phyloP scores from a whole-genome alignment of 2,888 invertebrate species.

The Agonopterix heracliana region DNA sequence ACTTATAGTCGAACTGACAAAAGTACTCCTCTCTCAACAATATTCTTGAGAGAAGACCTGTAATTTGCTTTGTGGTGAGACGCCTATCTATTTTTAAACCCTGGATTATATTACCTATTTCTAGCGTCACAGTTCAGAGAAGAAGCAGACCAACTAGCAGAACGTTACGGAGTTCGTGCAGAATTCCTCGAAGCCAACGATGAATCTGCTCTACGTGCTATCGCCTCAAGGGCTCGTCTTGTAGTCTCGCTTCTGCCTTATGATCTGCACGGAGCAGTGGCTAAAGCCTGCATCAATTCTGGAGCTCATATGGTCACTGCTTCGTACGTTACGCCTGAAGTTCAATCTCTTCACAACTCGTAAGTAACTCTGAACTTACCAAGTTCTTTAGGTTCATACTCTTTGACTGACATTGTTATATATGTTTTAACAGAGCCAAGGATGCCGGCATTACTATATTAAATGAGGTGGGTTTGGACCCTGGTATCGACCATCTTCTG shows the following conservation, averaged over 20 bases:
- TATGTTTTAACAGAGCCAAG: slow-evolving; percentile 78
- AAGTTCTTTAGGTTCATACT: too few relatives aligned
- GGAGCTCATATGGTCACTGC: slow-evolving; percentile 97
- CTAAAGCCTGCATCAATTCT: slow-evolving; percentile 90
- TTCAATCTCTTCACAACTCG: slow-evolving; percentile 86
- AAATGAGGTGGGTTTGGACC: slow-evolving; percentile 98
- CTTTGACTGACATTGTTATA: too few relatives aligned
- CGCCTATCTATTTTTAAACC: too few relatives aligned
- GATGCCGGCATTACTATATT: slow-evolving; percentile 94
- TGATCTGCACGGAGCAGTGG: slow-evolving; percentile 89
- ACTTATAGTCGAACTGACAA: too few relatives aligned
- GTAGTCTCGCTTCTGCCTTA: slow-evolving; percentile 95
- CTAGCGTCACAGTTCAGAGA: slow-evolving; percentile 88
- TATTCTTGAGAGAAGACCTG: too few relatives aligned
- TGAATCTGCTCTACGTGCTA: slow-evolving; percentile 79
- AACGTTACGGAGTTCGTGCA: slow-evolving; percentile 85
- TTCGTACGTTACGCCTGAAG: slow-evolving; percentile 92
- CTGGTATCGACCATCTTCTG: slow-evolving; percentile 98
- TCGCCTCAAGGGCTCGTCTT: slow-evolving; percentile 85
- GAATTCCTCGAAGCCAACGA: slow-evolving; percentile 89
- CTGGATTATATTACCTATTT: too few relatives aligned
- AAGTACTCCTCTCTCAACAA: too few relatives aligned
- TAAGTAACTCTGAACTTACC: slow-evolving; percentile 45
- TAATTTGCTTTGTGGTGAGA: too few relatives aligned
- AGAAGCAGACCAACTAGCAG: slow-evolving; percentile 90